A percentile compares a stretch with the other conserved stretches of the same genome.
phyloP scores from a whole-genome alignment of 1,140 invertebrate genomes.

The Prorops nasuta region DNA sequence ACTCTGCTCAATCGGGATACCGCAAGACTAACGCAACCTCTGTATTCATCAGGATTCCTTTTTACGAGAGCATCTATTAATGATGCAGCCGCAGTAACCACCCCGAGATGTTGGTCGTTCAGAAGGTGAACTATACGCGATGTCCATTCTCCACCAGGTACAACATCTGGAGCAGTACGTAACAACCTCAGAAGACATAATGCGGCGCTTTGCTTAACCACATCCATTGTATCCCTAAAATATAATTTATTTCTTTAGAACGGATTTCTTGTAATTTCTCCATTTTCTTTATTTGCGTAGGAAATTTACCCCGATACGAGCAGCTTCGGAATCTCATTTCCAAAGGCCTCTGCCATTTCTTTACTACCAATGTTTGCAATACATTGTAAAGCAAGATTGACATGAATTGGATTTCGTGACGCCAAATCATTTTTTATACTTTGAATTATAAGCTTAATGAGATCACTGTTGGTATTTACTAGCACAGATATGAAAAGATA shows the following conservation, averaged over 20 bases:
- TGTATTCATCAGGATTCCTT: conserved; percentile 98
- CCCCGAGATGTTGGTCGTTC: conserved; percentile 99
- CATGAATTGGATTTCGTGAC: conserved; percentile 96
- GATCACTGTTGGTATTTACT: conserved; percentile 98
- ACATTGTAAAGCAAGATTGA: conserved; percentile 98
- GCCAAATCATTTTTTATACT: conserved; percentile 98
- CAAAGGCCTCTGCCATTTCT: conserved; percentile 99
- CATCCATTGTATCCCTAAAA: conserved; percentile 96
- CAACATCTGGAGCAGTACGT: conserved; percentile 90
- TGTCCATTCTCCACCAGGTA: conserved; percentile 97
- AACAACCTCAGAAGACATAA: conserved; percentile 92
- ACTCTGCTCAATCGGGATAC: conserved; percentile 94
- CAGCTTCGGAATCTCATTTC: conserved; percentile 95
- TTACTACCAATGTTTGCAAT: conserved; percentile 99
- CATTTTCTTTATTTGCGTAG: not conserved
- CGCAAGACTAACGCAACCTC: conserved; percentile 96
- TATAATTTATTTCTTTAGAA: conserved; percentile 12
- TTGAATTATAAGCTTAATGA: conserved; percentile 99
- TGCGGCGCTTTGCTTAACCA: conserved; percentile 99
- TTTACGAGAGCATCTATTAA: conserved; percentile 98
- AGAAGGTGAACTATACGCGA: conserved; percentile 97
- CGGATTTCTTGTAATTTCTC: no score
- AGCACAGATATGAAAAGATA: conserved; percentile 99
- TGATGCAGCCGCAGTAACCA: conserved; percentile 97
- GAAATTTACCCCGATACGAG: conserved; percentile 89